A percentile compares a stretch with the other conserved stretches of the same genome.
phyloP scores from a whole-genome alignment of 2,888 invertebrate genomes.

The Anagyrus pseudococci region DNA sequence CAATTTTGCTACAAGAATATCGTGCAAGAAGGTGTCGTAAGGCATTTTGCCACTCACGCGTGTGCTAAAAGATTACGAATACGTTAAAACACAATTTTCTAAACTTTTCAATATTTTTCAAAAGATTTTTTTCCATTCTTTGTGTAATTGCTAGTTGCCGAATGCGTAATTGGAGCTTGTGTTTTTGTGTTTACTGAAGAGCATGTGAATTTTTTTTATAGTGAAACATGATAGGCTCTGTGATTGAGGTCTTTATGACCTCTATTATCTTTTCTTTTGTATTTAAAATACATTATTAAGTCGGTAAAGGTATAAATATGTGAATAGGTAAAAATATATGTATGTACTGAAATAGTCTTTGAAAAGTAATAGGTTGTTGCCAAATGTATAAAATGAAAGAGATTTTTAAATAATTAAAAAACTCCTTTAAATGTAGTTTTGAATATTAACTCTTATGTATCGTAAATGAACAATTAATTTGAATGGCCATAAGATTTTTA shows the following conservation, averaged over 20 bases:
- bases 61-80: constrained; percentile 2
- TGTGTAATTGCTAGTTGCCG: not conserved
- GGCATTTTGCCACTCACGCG: not conserved
- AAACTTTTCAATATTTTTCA: not conserved
- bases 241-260: constrained; percentile 23
- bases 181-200: constrained; percentile 10
- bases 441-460: no score
- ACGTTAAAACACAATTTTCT: constrained; percentile 7
- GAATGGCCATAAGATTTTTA: no score
- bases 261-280: constrained; percentile 14
- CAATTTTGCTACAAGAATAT: constrained; percentile 63
- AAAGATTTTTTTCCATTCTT: not conserved
- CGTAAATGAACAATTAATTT: no score
- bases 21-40: constrained; percentile 54
- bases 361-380: constrained; percentile 5
- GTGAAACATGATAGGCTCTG: constrained; percentile 20
- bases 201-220: constrained; percentile 15
- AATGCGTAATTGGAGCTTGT: constrained; percentile 1
- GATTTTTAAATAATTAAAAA: constrained; percentile 3
- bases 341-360: constrained; percentile 12
- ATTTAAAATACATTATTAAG: constrained; percentile 13
- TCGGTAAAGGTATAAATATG: not conserved
- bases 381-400: constrained; percentile 6
- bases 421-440: no score
- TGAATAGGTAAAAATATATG: constrained; percentile 1